A percentile compares a stretch with the other conserved stretches of the same genome.
Conservation (phyloP, 2,797 vertebrate species). For the Taeniopygia guttata region DNA sequence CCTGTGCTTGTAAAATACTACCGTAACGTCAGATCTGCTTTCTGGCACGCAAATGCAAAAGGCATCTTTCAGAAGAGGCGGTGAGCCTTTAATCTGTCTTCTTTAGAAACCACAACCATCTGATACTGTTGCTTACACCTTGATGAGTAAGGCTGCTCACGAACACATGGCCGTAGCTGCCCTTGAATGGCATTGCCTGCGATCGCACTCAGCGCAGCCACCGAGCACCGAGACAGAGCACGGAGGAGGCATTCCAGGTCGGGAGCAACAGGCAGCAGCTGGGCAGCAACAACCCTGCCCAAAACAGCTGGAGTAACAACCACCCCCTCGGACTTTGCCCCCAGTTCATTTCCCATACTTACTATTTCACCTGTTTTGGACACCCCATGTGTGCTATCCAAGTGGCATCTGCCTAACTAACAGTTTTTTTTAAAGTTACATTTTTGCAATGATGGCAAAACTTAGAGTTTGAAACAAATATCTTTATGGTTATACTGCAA, state of each 20-base stretch:
- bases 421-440: not conserved
- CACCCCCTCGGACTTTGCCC: constrained; percentile 18
- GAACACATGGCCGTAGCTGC: constrained; percentile 33
- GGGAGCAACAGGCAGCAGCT: not conserved
- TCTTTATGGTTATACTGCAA: not conserved
- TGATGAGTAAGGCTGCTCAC: constrained; percentile 28
- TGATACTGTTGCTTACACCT: constrained; percentile 34
- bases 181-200: constrained; percentile 33
- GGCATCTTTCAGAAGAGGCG: constrained; percentile 1
- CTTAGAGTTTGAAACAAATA: not conserved
- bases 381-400: constrained; percentile 35
- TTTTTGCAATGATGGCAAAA: not conserved
- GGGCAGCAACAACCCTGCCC: constrained; percentile 13
- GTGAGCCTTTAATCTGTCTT: constrained; percentile 47
- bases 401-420: constrained; percentile 10
- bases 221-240: not conserved
- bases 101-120: constrained; percentile 54
- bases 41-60: constrained; percentile 8
- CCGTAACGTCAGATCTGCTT: not conserved
- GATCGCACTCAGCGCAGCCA: not conserved
- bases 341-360: constrained; percentile 42
- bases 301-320: constrained; percentile 70
- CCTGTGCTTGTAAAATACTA: not conserved
- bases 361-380: constrained; percentile 13
- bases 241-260: not conserved